These are phyloP conservation scores for Rhinichthys klamathensis DNA, from an alignment of 2,113 vertebrate species.

Conservation along the genomic window DNA sequence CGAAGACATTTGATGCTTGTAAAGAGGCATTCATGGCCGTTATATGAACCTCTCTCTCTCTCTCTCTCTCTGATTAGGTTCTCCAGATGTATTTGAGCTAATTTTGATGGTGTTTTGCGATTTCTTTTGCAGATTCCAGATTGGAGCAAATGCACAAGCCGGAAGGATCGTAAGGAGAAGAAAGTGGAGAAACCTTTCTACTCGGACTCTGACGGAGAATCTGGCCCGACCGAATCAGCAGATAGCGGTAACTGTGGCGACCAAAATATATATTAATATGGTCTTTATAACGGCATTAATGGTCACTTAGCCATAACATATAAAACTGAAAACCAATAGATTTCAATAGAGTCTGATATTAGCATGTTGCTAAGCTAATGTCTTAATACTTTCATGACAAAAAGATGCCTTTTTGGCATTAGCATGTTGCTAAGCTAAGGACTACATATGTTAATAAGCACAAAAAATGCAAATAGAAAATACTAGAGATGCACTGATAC, in stretches of 20 bases:
- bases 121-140: conserved; percentile 86
- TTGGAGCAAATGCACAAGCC: conserved; percentile 95
- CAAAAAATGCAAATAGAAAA: neutral
- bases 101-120: conserved; percentile 18
- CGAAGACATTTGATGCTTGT: conserved; percentile 53
- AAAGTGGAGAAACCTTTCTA: conserved; percentile 98
- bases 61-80: neutral
- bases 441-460: neutral
- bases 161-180: conserved; percentile 97
- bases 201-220: conserved; percentile 94
- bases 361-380: neutral
- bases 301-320: too few relatives aligned
- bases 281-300: too few relatives aligned
- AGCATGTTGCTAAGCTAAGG: neutral
- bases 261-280: too few relatives aligned
- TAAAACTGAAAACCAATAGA: too few relatives aligned
- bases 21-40: conserved; percentile 73
- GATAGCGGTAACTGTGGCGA: conserved; percentile 84
- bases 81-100: neutral
- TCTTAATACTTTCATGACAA: too few relatives aligned
- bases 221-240: conserved; percentile 92
- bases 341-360: too few relatives aligned
- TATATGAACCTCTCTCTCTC: neutral
- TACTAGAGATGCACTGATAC: neutral
- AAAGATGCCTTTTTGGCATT: neutral